Conservation (phyloP, 2,888 invertebrate species). For the Mechanitis messenoides region DNA sequence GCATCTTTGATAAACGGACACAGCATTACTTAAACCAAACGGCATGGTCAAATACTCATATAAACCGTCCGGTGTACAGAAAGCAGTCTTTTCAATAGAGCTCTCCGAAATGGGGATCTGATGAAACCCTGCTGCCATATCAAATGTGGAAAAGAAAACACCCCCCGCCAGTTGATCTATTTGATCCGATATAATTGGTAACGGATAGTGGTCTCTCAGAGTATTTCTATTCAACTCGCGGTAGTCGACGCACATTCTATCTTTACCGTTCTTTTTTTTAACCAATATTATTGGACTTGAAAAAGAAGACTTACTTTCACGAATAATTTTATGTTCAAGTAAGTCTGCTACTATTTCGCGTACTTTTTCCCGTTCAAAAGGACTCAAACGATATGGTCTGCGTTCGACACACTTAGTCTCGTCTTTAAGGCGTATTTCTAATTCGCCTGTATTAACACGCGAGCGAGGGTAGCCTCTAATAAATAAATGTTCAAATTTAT, state of each 20-base stretch:
- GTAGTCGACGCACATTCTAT: constrained; percentile 35
- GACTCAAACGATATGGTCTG: constrained; percentile 18
- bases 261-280: constrained; percentile 36
- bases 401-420: constrained; percentile 32
- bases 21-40: no score
- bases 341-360: neutral
- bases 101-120: constrained; percentile 30
- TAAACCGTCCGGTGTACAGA: no score
- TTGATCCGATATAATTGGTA: constrained; percentile 33
- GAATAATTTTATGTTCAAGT: constrained; percentile 6
- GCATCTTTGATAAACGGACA: no score
- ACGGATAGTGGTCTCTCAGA: constrained; percentile 31
- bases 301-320: constrained; percentile 22
- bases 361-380: constrained; percentile 7
- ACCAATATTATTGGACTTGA: constrained; percentile 37
- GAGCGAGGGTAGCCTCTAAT: constrained; percentile 31
- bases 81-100: constrained; percentile 37
- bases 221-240: constrained; percentile 32
- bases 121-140: constrained; percentile 35
- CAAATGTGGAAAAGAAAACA: constrained; percentile 24
- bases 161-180: constrained; percentile 30
- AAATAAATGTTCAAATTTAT: constrained; percentile 33
- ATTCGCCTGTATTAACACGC: constrained; percentile 34
- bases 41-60: no score
- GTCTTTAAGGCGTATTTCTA: constrained; percentile 32